Base-by-base conservation (phyloP, 2,888 invertebrate genomes). In the Trissolcus japonicus region DNA sequence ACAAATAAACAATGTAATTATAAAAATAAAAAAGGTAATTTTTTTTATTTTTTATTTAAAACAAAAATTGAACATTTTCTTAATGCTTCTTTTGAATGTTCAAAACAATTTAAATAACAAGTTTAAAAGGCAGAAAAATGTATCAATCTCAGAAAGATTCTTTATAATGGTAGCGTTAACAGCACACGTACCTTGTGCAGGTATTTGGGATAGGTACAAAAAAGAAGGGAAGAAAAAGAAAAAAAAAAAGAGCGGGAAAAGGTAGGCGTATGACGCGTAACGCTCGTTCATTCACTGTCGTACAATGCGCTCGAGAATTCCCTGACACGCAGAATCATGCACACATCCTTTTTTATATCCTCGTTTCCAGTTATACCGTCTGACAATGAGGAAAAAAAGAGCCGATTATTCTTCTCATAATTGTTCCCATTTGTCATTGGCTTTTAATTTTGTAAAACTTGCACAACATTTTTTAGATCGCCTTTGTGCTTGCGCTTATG, bases 271-370 rank as follows among this genome's bases (percentile, higher is more conserved):
- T 25, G 43, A 53, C 55, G 57, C 57, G 65, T 65, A 60, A 72
- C 66, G 46, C 66, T 56, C 73, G 66, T 67, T 74, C 74, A 74
- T 74, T 74, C 74, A 74, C 60, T 56, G 67, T 51, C 74, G 61
- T 40, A 74, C 67, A 67, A 67, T 67, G 61, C 66, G 50, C 51
- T 62, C 61, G 61, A 74, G 53, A 67, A 66, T 73, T 65, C 65
- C 50, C 50, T 55, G 60, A 60, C 65, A 55, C 50, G 72, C 65
- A 65, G 41, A 63, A 65, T 72, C 59, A 48, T 41, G 72, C 72
- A 63, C 35, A 55, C 53, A 51, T 48, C 29, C 54, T 65, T 53
- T 17, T 9, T 50, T 6, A 4, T 43, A 43, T 41, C 13, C 17
- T 43, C 13, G 11, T 55, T 14, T 46, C 9, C 17, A 13, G 13